Conservation (phyloP, 2,888 invertebrate species). For the Leptinotarsa peninsularis region DNA sequence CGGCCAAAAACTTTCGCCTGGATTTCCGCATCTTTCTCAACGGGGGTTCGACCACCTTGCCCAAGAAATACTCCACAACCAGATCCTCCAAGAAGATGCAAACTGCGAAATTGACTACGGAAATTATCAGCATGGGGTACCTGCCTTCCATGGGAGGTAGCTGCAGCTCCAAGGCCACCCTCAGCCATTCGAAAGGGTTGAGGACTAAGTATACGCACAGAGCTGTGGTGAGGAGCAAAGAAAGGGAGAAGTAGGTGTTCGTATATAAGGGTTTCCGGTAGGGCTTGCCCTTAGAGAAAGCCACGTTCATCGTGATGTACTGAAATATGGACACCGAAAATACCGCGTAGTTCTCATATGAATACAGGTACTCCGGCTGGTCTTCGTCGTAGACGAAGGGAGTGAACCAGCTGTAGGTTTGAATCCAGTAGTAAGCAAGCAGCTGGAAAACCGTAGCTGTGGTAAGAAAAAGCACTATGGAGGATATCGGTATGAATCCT, state of each 20-base stretch:
- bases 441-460: constrained; percentile 68
- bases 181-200: constrained; percentile 67
- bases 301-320: constrained; percentile 74
- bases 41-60: constrained; percentile 68
- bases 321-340: constrained; percentile 75
- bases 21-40: constrained; percentile 60
- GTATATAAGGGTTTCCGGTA: constrained; percentile 74
- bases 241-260: constrained; percentile 69
- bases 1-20: constrained; percentile 46
- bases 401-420: constrained; percentile 70
- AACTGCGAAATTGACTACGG: constrained; percentile 68
- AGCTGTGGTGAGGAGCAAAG: constrained; percentile 67
- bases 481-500: constrained; percentile 68
- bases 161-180: constrained; percentile 72
- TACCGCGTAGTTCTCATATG: constrained; percentile 74
- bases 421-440: constrained; percentile 67
- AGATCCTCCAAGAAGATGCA: constrained; percentile 71
- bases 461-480: constrained; percentile 69
- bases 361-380: constrained; percentile 55
- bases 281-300: constrained; percentile 76
- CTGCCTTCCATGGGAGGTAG: constrained; percentile 71
- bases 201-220: constrained; percentile 69
- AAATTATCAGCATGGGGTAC: constrained; percentile 68
- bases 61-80: constrained; percentile 71
- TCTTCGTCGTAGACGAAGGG: constrained; percentile 65